Evolutionary conservation across 2,797 vertebrate genomes (phyloP).

Genomic region (Echeneis naucrates): DNA sequence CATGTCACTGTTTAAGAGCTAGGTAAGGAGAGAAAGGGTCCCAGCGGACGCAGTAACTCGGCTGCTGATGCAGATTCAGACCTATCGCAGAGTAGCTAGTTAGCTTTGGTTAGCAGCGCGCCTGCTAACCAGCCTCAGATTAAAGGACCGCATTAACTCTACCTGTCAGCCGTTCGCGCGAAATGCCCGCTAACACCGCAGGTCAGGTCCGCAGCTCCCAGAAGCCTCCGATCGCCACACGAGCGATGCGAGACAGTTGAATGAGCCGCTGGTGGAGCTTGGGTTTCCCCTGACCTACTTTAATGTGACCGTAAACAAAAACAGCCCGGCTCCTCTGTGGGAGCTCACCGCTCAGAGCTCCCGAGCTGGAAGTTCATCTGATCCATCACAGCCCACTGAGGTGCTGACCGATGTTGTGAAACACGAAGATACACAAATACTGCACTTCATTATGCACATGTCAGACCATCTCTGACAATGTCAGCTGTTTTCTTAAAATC

Average conservation of each 20-base stretch:
- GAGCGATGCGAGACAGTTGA: neutral
- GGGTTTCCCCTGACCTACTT: slow-evolving; percentile 69
- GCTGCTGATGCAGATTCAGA: neutral
- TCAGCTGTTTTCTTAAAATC: too few species aligned
- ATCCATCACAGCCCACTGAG: neutral
- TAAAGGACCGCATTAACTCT: slow-evolving; percentile 4
- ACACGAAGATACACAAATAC: neutral
- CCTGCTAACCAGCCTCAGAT: neutral
- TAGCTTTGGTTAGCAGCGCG: slow-evolving; percentile 52
- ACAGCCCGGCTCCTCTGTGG: slow-evolving; percentile 20
- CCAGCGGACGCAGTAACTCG: neutral
- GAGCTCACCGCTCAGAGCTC: slow-evolving; percentile 4
- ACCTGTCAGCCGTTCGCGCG: slow-evolving; percentile 35
- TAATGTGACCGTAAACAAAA: slow-evolving; percentile 66
- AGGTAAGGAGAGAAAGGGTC: neutral
- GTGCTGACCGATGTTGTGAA: neutral
- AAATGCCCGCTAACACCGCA: neutral
- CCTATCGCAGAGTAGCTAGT: slow-evolving; percentile 35
- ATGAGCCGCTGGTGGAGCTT: slow-evolving; percentile 2
- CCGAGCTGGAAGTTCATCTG: neutral
- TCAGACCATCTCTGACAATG: too few species aligned
- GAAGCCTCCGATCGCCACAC: neutral
- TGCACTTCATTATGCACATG: too few species aligned
- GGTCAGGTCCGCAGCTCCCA: neutral
- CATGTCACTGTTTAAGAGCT: neutral